phyloP scores from a whole-genome alignment of 2,797 vertebrate species.

The Tokudaia muenninki region DNA sequence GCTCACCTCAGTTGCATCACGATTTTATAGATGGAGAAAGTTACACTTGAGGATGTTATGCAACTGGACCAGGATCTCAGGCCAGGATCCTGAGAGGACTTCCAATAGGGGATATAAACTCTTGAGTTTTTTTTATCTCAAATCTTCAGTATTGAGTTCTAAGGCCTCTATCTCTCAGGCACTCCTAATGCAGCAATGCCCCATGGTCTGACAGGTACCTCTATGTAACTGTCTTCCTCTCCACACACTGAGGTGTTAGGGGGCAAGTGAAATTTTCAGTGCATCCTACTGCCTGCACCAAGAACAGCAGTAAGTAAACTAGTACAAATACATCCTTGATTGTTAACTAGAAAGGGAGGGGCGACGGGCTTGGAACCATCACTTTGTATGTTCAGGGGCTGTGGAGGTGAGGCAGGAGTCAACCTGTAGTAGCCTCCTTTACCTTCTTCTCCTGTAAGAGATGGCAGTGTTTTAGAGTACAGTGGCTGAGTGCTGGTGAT shows the following conservation, averaged over 20 bases:
- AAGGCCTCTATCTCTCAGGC: not conserved
- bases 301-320: not conserved
- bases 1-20: not conserved
- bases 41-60: not conserved
- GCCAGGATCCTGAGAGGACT: not conserved
- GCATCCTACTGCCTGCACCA: not conserved
- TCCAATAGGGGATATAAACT: not conserved
- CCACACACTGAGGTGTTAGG: not conserved
- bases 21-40: slow-evolving; percentile 3
- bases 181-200: not conserved
- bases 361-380: not conserved
- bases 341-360: slow-evolving; percentile 21
- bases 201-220: not conserved
- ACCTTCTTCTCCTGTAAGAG: not conserved
- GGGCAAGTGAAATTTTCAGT: not conserved
- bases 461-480: not conserved
- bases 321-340: not conserved
- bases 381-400: not conserved
- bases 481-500: fast-evolving
- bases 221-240: not conserved
- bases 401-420: not conserved
- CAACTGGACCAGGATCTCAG: not conserved
- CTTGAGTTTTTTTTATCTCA: not conserved
- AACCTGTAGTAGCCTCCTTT: not conserved
- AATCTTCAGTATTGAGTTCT: not conserved